Conservation (phyloP, 2,888 invertebrate genomes). For the Drosophila mimica region DNA sequence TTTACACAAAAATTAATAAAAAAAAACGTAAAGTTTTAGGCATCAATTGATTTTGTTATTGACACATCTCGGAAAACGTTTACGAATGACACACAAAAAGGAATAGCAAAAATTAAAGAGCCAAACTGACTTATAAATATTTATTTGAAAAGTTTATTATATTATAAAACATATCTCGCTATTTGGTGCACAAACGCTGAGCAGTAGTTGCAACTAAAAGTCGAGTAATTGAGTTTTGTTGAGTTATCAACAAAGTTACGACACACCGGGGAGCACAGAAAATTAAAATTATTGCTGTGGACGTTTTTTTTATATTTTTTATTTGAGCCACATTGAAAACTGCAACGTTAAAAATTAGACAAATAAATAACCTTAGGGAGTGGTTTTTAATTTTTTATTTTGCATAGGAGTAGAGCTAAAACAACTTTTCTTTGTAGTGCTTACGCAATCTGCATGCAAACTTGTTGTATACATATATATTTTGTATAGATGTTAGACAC, state of each 20-base stretch:
- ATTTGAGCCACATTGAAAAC: constrained; percentile 33
- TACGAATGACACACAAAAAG: neutral
- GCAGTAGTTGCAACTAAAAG: constrained; percentile 35
- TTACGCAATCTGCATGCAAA: constrained; percentile 54
- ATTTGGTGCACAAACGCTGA: constrained; percentile 1
- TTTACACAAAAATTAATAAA: neutral
- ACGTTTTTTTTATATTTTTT: constrained; percentile 19
- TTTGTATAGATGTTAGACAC: constrained; percentile 6
- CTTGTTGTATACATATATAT: neutral
- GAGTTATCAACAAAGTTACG: constrained; percentile 64
- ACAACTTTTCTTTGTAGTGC: constrained; percentile 27
- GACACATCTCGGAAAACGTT: neutral
- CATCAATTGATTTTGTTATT: neutral
- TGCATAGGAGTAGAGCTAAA: constrained; percentile 8
- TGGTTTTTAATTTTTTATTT: constrained; percentile 11
- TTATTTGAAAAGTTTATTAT: neutral
- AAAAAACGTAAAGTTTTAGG: neutral
- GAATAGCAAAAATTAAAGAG: neutral
- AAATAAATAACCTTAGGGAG: constrained; percentile 51
- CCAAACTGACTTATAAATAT: neutral
- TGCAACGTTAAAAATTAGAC: constrained; percentile 46
- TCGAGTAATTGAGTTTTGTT: constrained; percentile 68
- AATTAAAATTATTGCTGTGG: constrained; percentile 45
- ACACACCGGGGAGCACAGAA: constrained; percentile 37
- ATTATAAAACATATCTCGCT: neutral